phyloP scores from a whole-genome alignment of 2,797 vertebrate species.

The Hippocampus kuda region DNA sequence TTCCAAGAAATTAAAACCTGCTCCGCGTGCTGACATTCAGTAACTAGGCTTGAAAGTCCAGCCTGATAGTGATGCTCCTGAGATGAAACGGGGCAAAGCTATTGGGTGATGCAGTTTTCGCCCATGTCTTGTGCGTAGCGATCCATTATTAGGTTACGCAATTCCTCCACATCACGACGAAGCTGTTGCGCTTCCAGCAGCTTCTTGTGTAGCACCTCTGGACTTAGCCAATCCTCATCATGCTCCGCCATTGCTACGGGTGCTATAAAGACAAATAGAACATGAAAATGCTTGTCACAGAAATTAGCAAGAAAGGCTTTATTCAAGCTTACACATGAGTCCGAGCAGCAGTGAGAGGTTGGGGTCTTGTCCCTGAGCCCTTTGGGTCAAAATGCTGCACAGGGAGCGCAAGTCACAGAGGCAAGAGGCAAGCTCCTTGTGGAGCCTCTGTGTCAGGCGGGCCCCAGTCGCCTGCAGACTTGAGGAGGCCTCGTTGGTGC shows the following conservation, averaged over 20 bases:
- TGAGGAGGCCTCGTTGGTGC: slow-evolving; percentile 47
- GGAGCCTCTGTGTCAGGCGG: slow-evolving; percentile 70
- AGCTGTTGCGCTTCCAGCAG: slow-evolving; percentile 81
- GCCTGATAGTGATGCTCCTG: slow-evolving; percentile 19
- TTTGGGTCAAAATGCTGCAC: slow-evolving; percentile 87
- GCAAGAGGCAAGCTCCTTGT: slow-evolving; percentile 78
- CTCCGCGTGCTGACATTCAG: slow-evolving; percentile 39
- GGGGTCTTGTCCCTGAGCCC: slow-evolving; percentile 87
- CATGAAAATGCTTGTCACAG: background rate
- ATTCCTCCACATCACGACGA: slow-evolving; percentile 83
- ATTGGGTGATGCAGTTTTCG: slow-evolving; percentile 96
- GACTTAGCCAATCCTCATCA: slow-evolving; percentile 73
- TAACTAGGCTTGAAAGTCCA: slow-evolving; percentile 14
- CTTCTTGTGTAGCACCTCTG: slow-evolving; percentile 79
- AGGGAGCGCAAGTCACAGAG: slow-evolving; percentile 84
- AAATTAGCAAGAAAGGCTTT: background rate
- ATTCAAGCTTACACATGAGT: slow-evolving; percentile 74
- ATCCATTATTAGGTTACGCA: slow-evolving; percentile 87
- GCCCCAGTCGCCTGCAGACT: slow-evolving; percentile 58
- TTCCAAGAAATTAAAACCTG: slow-evolving; percentile 33
- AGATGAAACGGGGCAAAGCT: slow-evolving; percentile 19
- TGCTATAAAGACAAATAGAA: slow-evolving; percentile 55
- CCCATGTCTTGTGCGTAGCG: slow-evolving; percentile 98
- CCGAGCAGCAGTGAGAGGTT: slow-evolving; percentile 93
- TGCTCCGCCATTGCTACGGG: slow-evolving; percentile 59